Conservation (phyloP, 1,140 invertebrate species). For the Diplogasteroides magnus region DNA sequence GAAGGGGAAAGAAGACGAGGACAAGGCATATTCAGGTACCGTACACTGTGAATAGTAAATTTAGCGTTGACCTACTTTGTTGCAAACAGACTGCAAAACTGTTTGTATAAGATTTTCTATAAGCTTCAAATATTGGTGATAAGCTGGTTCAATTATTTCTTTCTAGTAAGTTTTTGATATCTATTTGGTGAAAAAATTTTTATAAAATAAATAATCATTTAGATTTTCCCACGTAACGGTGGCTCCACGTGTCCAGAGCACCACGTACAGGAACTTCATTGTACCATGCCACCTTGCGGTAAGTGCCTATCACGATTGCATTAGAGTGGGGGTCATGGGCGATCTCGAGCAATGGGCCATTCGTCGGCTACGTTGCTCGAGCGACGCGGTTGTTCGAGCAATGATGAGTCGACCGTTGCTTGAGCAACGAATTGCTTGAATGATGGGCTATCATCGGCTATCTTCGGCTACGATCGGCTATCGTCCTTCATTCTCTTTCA, state of each 20-base stretch:
- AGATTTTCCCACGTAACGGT: constrained; percentile 64
- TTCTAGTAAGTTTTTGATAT: no score
- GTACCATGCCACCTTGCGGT: constrained; percentile 56
- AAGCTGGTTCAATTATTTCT: background rate
- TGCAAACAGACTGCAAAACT: no score
- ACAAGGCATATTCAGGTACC: constrained; percentile 58
- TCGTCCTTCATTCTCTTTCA: no score
- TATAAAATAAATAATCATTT: constrained; percentile 13
- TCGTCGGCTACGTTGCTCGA: no score
- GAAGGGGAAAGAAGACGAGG: constrained; percentile 60
- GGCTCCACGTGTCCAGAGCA: constrained; percentile 65
- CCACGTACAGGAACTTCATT: constrained; percentile 57
- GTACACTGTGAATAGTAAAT: no score
- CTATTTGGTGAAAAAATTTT: no score
- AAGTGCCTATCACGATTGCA: constrained; percentile 23
- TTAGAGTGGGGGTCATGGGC: no score
- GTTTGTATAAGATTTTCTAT: no score
- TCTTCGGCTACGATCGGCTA: background rate
- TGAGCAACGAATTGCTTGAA: background rate
- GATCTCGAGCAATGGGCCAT: no score
- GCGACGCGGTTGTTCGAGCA: background rate
- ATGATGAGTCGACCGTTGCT: constrained; percentile 6
- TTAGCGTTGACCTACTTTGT: no score
- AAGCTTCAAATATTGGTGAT: no score
- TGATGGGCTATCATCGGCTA: background rate